These are phyloP conservation scores for Thymallus thymallus DNA, from an alignment of 2,113 vertebrate genomes.

Conservation along the genomic window DNA sequence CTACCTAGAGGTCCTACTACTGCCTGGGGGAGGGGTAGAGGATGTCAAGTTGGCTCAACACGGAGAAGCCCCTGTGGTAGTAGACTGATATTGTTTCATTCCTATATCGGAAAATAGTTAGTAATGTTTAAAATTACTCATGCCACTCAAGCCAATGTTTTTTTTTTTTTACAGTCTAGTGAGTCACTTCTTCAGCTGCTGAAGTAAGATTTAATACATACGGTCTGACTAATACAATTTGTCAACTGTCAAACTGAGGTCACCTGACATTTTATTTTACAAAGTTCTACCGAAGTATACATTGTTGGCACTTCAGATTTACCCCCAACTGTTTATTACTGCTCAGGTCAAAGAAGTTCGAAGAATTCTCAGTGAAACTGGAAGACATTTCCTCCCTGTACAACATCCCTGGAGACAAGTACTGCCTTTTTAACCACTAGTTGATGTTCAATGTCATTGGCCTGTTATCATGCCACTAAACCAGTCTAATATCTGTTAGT, in stretches of 20 bases:
- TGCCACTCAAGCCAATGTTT: not conserved
- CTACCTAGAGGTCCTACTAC: constrained; percentile 81
- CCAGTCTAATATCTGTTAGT: constrained; percentile 47
- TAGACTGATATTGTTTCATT: not conserved
- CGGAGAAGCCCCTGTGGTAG: constrained; percentile 76
- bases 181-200: constrained; percentile 72
- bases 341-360: constrained; percentile 76
- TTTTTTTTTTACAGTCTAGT: constrained; percentile 66
- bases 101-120: not conserved
- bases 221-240: not conserved
- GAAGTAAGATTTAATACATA: constrained; percentile 66
- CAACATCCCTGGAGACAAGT: constrained; percentile 79
- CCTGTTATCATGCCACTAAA: not conserved
- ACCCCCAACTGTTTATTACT: not conserved
- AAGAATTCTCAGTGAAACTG: constrained; percentile 75
- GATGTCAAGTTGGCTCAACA: constrained; percentile 80
- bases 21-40: constrained; percentile 68
- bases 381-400: constrained; percentile 71
- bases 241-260: not conserved
- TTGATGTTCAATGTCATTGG: not conserved
- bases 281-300: not conserved
- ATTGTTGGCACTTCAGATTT: not conserved
- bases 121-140: not conserved
- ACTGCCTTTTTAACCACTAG: constrained; percentile 5
- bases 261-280: not conserved